These are phyloP conservation scores for Phrynocephalus forsythii DNA, from an alignment of 2,797 vertebrate species.

Conservation along the genomic window DNA sequence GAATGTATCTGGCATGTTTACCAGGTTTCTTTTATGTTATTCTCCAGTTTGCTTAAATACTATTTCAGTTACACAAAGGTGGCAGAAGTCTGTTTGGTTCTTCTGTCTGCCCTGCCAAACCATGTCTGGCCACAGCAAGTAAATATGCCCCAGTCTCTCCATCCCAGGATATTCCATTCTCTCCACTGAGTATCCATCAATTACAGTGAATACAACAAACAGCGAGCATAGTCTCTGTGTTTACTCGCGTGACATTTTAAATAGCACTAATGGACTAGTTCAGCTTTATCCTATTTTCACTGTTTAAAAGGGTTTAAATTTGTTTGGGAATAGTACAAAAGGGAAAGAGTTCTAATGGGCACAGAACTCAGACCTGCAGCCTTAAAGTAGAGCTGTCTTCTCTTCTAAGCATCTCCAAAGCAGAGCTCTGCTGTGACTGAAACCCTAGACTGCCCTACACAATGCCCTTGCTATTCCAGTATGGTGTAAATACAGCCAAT, in stretches of 20 bases:
- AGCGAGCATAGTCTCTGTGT: not conserved
- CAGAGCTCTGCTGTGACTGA: not conserved
- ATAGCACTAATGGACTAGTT: not conserved
- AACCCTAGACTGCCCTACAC: not conserved
- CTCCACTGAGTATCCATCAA: conserved; percentile 2
- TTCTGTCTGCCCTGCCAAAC: conserved; percentile 14
- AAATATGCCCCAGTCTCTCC: conserved; percentile 43
- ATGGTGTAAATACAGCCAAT: conserved; percentile 27
- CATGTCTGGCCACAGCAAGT: conserved; percentile 34
- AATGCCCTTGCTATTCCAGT: conserved; percentile 31
- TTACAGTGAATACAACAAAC: not conserved
- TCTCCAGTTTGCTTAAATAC: not conserved
- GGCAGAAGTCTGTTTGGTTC: not conserved
- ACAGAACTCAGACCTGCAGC: not conserved
- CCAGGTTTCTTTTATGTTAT: not conserved
- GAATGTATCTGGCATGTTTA: not conserved
- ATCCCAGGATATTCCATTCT: conserved; percentile 10
- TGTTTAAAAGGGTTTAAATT: not conserved
- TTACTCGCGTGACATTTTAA: not conserved
- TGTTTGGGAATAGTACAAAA: not conserved
- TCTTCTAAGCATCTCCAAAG: not conserved
- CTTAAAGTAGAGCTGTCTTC: conserved; percentile 14
- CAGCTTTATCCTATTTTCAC: not conserved
- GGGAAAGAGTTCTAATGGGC: not conserved
- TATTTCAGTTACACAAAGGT: not conserved